Conservation (phyloP, 2,113 vertebrate species). For the Brachyhypopomus gauderio region DNA sequence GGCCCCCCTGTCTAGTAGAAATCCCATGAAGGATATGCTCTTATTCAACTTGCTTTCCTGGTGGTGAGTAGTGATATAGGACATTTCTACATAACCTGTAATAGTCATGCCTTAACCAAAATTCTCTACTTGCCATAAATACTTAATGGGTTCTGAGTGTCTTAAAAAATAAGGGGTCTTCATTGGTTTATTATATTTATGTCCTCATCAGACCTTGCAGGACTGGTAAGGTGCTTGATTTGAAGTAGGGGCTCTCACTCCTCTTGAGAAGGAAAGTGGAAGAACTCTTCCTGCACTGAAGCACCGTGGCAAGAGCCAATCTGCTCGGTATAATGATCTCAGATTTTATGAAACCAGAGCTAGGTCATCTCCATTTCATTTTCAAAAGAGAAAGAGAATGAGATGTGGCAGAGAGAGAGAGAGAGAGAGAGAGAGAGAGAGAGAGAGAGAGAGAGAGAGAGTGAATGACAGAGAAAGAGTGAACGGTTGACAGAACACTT, state of each 20-base stretch:
- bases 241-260: slow-evolving; percentile 51
- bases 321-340: slow-evolving; percentile 20
- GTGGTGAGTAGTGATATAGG: not conserved
- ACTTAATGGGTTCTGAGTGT: not conserved
- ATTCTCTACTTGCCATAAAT: slow-evolving; percentile 37
- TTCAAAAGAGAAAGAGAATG: not conserved
- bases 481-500: too few species aligned
- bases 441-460: slow-evolving; percentile 22
- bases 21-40: too few species aligned
- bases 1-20: too few species aligned
- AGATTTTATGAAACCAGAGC: slow-evolving; percentile 17
- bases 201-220: slow-evolving; percentile 52
- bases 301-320: not conserved
- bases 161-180: slow-evolving; percentile 19
- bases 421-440: slow-evolving; percentile 19
- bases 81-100: not conserved
- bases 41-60: too few species aligned
- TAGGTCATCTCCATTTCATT: not conserved
- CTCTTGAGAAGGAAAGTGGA: slow-evolving; percentile 23
- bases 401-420: slow-evolving; percentile 19
- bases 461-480: slow-evolving; percentile 16
- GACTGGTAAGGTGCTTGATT: slow-evolving; percentile 65
- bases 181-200: slow-evolving; percentile 60
- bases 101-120: slow-evolving; percentile 31
- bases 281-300: not conserved